phyloP scores from a whole-genome alignment of 2,113 vertebrate species.

The Cygnus atratus region DNA sequence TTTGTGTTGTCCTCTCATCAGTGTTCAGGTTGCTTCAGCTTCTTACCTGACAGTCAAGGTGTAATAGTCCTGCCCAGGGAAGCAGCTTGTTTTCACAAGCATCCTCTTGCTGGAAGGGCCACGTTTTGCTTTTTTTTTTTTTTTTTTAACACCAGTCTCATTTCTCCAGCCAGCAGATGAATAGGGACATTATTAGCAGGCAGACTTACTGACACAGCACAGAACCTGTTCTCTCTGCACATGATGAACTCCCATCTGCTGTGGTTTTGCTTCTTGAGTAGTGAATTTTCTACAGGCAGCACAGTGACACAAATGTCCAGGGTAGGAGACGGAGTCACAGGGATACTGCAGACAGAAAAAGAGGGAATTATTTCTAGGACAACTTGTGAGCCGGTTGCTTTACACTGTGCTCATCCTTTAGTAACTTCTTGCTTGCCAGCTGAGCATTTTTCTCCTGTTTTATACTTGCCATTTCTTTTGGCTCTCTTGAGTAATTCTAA shows the following conservation, averaged over 20 bases:
- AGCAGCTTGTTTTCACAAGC: not conserved
- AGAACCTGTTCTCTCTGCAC: not conserved
- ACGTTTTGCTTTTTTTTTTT: not conserved
- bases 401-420: not conserved
- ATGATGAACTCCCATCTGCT: not conserved
- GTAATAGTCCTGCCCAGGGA: not conserved
- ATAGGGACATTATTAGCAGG: not conserved
- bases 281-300: not conserved
- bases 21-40: not conserved
- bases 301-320: not conserved
- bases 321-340: not conserved
- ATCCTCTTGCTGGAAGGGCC: not conserved
- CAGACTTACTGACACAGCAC: rapidly evolving
- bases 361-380: not conserved
- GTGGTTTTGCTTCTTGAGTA: not conserved
- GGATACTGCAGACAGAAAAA: not conserved
- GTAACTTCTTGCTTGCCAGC: not conserved
- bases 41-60: not conserved
- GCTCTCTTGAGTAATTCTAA: not conserved
- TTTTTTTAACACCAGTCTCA: rapidly evolving
- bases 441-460: not conserved
- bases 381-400: not conserved
- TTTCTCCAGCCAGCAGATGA: not conserved
- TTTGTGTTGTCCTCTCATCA: not conserved
- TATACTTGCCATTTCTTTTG: not conserved